Evolutionary conservation across 2,113 vertebrate genomes (phyloP).

Genomic region (Nycticryphes semicollaris): DNA sequence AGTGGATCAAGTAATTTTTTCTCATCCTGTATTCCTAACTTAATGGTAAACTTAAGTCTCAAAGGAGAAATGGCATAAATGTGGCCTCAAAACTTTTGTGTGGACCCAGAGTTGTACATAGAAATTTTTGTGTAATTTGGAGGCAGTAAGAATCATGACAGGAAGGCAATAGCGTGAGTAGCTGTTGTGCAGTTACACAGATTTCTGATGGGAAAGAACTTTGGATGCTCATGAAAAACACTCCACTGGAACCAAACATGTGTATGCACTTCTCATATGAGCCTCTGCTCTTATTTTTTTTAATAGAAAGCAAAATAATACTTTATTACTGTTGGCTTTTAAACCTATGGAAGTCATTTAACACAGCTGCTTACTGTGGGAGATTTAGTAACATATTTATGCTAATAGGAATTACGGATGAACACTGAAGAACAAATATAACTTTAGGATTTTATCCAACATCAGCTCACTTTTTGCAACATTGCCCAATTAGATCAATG

Average conservation of each 20-base stretch:
- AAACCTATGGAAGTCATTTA: not conserved
- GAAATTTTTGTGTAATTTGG: not conserved
- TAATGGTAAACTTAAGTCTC: not conserved
- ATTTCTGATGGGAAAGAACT: not conserved
- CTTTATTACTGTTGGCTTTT: slow-evolving; percentile 15
- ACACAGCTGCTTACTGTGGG: slow-evolving; percentile 1
- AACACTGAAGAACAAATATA: slow-evolving; percentile 11
- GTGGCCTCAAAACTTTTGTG: not conserved
- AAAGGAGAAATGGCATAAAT: not conserved
- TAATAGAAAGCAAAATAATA: slow-evolving; percentile 4
- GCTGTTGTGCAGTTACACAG: not conserved
- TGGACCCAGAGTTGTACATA: not conserved
- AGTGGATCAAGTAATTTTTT: not conserved
- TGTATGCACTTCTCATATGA: not conserved
- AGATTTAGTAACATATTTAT: slow-evolving; percentile 29
- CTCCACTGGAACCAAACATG: not conserved
- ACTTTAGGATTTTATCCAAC: slow-evolving; percentile 33
- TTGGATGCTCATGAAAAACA: not conserved
- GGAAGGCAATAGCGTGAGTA: not conserved
- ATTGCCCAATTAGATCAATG: not conserved
- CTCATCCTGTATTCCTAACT: not conserved
- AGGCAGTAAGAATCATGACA: rapidly evolving
- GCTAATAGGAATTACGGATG: slow-evolving; percentile 5
- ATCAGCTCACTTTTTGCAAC: not conserved
- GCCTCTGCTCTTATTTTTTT: not conserved